Percentiles rank a stretch among this genome's conserved stretches.
Evolutionary conservation across 2,797 vertebrate genomes (phyloP).

Genomic region (Taeniopygia guttata): DNA sequence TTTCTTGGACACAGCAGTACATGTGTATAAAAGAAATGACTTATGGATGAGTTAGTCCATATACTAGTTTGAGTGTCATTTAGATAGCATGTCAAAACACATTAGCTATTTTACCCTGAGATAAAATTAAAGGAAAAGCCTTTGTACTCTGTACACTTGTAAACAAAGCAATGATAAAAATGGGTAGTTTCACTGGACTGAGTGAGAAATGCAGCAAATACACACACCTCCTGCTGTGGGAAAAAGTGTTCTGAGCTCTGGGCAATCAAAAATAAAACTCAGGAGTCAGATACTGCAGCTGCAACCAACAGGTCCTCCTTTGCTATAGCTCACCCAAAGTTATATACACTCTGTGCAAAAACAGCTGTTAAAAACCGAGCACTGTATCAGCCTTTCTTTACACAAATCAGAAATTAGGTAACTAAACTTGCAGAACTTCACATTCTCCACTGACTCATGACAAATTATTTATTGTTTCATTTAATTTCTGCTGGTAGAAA

Average conservation of each 20-base stretch:
- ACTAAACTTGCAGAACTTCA: not conserved
- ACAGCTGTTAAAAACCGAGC: not conserved
- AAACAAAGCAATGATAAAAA: conserved; percentile 75
- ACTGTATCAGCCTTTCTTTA: not conserved
- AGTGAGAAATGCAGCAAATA: conserved; percentile 32
- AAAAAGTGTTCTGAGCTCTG: not conserved
- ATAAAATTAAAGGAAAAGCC: conserved; percentile 66
- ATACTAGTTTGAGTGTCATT: conserved; percentile 84
- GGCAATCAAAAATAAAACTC: not conserved
- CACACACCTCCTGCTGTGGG: not conserved
- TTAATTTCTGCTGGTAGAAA: not conserved
- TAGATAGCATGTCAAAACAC: conserved; percentile 87
- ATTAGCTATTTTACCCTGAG: conserved; percentile 73
- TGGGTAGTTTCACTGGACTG: not conserved
- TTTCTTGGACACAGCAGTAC: conserved; percentile 76
- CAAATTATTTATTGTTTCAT: not conserved
- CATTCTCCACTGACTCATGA: not conserved
- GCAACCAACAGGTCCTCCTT: not conserved
- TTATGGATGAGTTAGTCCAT: conserved; percentile 91
- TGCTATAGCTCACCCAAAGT: not conserved
- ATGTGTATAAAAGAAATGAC: conserved; percentile 87
- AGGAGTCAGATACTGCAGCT: not conserved
- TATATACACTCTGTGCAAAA: not conserved
- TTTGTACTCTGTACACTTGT: conserved; percentile 65
- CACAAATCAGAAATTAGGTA: not conserved